A percentile compares a stretch with the other conserved stretches of the same genome.
phyloP scores from a whole-genome alignment of 2,113 vertebrate genomes.

The Pongo pygmaeus region DNA sequence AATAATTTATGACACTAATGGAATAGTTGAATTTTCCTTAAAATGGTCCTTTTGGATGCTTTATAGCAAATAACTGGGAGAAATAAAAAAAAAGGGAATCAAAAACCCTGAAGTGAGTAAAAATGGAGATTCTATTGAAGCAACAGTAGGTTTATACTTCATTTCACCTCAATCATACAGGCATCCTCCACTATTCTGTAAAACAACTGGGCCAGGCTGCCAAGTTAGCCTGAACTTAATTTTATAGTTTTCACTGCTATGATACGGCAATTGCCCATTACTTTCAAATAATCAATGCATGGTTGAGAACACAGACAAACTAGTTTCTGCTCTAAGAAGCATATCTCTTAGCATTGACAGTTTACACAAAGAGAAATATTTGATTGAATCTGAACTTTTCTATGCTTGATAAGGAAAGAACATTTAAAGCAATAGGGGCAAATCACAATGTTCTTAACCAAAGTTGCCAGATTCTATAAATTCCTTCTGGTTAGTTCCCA shows the following conservation, averaged over 20 bases:
- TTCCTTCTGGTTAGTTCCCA: neutral
- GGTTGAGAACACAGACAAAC: neutral
- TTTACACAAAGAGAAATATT: neutral
- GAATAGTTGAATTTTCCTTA: slow-evolving; percentile 12
- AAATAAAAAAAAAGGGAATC: neutral
- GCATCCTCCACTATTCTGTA: neutral
- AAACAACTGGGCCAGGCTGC: neutral
- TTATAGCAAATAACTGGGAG: neutral
- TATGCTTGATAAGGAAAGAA: slow-evolving; percentile 39
- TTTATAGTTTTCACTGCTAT: neutral
- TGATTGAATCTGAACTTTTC: neutral
- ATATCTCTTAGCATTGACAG: neutral
- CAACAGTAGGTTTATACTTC: neutral
- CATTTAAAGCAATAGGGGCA: neutral
- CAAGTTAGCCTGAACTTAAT: neutral
- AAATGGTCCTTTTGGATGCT: neutral
- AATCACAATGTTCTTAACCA: neutral
- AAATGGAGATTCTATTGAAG: neutral
- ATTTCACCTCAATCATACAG: neutral
- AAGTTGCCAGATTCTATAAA: neutral
- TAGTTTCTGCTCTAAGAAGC: neutral
- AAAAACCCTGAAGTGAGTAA: neutral
- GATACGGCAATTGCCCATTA: neutral
- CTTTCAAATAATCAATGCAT: slow-evolving; percentile 12
- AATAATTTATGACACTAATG: slow-evolving; percentile 1